These are phyloP conservation scores for Indri indri DNA, from an alignment of 2,113 vertebrate genomes.

Conservation along the genomic window DNA sequence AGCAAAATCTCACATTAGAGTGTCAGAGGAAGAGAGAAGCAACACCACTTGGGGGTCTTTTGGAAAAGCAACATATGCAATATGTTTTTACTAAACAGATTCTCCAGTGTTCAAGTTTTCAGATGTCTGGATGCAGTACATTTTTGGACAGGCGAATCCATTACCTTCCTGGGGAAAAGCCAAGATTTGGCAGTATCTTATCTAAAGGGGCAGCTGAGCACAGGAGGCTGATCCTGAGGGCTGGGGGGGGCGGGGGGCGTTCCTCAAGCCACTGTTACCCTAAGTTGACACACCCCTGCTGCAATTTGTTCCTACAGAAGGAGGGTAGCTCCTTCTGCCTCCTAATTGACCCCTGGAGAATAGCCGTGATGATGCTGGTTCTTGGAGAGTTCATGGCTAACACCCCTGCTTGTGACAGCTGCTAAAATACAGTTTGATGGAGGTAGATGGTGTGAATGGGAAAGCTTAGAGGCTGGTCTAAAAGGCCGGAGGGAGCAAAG, in stretches of 20 bases:
- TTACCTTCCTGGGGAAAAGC: not conserved
- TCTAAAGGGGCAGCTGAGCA: not conserved
- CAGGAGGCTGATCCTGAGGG: not conserved
- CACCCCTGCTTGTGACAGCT: conserved; percentile 66
- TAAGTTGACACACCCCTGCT: conserved; percentile 1
- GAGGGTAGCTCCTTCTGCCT: conserved; percentile 41
- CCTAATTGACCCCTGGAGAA: conserved; percentile 65
- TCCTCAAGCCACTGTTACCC: not conserved
- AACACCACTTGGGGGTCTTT: not conserved
- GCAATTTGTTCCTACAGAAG: conserved; percentile 51
- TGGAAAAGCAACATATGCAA: not conserved
- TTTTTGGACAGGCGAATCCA: not conserved
- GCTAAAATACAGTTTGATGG: not conserved
- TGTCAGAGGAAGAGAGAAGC: conserved; percentile 17
- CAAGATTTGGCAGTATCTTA: not conserved
- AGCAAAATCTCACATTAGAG: conserved; percentile 12
- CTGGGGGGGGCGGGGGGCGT: not conserved
- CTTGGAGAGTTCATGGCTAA: conserved; percentile 49
- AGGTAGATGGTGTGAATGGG: conserved; percentile 37
- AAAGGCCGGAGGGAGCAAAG: not conserved
- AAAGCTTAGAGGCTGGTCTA: conserved; percentile 22
- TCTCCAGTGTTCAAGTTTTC: not conserved
- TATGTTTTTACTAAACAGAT: not conserved
- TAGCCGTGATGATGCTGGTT: conserved; percentile 34
- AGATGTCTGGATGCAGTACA: not conserved